Evolutionary conservation across 1,140 invertebrate genomes (phyloP), one percentile per base, ranked within the genome.

Genomic region (Andricus grossulariae): DNA sequence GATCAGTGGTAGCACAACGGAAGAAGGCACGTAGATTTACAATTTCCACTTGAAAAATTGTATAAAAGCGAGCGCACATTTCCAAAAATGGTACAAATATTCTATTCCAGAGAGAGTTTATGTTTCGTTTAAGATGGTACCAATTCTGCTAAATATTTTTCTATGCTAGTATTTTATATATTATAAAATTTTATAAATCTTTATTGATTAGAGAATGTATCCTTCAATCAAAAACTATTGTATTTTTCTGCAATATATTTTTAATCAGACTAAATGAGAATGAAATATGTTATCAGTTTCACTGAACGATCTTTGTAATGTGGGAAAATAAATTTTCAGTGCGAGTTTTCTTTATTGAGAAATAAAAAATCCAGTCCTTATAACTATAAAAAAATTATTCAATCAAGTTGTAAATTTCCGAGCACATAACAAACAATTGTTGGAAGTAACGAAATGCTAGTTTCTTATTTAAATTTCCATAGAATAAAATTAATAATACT

Each of bases 21-120:
- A 32, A 54, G 25, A 66, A 66, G 60, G 60, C 60, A 66, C 60
- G 60, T 66, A 66, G 60, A 66, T 66, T 66, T 66, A 66, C 60
- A 66, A 66, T 66, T 66, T 66, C 16, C 60, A 66, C 45, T 66
- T 16, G 57, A 32, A 66, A 32, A 66, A 66, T 39, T 39, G 25
- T 66, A 45, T 45, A 8, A 45, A n/a, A 66, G 54, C 32, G 21
- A 66, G 60, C 21, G 60, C 60, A 66, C n/a, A 39, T 66, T 66
- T 66, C 25, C 60, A 25, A 6, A 66, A 45, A 66, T n/a, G 7
- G 60, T 39, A 39, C n/a, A 66, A 66, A 66, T 66, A 66, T 66
- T 45, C n/a, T n/a, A 39, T 66, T 39, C 32, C 39, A n/a, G 2
- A 5, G 25, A 32, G 60, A 19, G 32, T 66, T 66, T 39, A 66